Conservation (phyloP, 2,113 vertebrate genomes). For the Paracanthobrama guichenoti region DNA sequence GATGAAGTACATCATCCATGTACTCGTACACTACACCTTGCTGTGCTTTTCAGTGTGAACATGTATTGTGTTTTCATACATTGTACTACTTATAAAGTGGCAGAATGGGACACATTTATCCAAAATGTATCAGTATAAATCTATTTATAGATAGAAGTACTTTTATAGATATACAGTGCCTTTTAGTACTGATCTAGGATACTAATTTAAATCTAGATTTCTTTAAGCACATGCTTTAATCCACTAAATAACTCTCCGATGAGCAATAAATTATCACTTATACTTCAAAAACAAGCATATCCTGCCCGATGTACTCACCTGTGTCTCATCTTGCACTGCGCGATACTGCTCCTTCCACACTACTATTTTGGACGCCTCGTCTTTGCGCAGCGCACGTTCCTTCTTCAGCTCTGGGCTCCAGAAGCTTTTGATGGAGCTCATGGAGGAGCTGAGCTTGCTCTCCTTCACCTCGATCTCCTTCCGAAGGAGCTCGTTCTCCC, state of each 20-base stretch:
- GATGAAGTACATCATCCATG: not conserved
- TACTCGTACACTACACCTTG: not conserved
- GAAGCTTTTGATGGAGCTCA: conserved; percentile 99
- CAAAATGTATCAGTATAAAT: not conserved
- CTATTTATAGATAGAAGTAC: not conserved
- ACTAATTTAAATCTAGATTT: conserved; percentile 15
- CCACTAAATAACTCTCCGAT: conserved; percentile 5
- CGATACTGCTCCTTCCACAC: conserved; percentile 97
- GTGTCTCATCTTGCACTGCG: conserved; percentile 94
- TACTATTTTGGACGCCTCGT: conserved; percentile 93
- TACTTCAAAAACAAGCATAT: conserved; percentile 22
- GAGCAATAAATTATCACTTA: not conserved
- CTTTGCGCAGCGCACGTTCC: conserved; percentile 93
- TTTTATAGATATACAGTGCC: conserved; percentile 24
- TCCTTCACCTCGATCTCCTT: conserved; percentile 97
- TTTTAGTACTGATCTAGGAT: conserved; percentile 13
- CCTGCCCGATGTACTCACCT: conserved; percentile 75
- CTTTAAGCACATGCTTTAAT: conserved; percentile 10
- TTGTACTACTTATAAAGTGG: not conserved
- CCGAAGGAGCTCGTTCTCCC: conserved; percentile 90
- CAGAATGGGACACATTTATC: not conserved
- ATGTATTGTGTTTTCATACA: no score
- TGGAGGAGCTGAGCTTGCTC: conserved; percentile 97
- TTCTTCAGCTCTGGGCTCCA: conserved; percentile 99
- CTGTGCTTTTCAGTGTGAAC: not conserved